Percentiles rank a stretch among this genome's conserved stretches.
Evolutionary conservation across 2,888 invertebrate genomes (phyloP).

Genomic region (Hemistola chrysoprasaria): DNA sequence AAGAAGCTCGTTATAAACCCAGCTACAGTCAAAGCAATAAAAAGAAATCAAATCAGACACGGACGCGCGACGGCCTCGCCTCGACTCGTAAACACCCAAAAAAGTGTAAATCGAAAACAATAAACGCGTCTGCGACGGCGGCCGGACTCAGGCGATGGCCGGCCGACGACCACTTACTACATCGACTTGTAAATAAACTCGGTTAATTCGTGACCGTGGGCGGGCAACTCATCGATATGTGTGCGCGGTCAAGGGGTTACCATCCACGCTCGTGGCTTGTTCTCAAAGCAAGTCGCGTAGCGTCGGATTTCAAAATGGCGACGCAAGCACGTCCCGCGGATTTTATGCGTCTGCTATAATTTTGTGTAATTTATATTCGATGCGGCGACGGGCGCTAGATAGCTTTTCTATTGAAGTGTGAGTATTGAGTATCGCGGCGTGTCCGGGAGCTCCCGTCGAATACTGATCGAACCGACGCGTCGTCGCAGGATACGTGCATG

Average conservation of each 20-base stretch:
- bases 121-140: constrained; percentile 67
- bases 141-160: constrained; percentile 34
- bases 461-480: constrained; percentile 50
- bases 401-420: constrained; percentile 70
- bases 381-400: constrained; percentile 63
- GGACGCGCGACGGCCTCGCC: constrained; percentile 69
- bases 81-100: constrained; percentile 69
- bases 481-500: constrained; percentile 60
- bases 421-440: constrained; percentile 49
- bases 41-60: constrained; percentile 61
- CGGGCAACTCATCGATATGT: constrained; percentile 74
- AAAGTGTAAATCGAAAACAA: constrained; percentile 72
- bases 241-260: constrained; percentile 75
- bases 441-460: constrained; percentile 63
- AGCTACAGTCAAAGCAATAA: constrained; percentile 43
- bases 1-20: constrained; percentile 36
- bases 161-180: constrained; percentile 33
- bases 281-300: constrained; percentile 45
- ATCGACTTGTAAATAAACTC: constrained; percentile 51
- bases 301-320: constrained; percentile 55
- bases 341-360: constrained; percentile 65
- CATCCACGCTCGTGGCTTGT: too few relatives aligned
- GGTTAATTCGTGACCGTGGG: constrained; percentile 67
- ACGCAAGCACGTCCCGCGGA: constrained; percentile 52
- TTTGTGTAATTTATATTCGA: constrained; percentile 78